Base-by-base conservation (phyloP, 2,888 invertebrate species). In the Drosophila melanocephala region DNA sequence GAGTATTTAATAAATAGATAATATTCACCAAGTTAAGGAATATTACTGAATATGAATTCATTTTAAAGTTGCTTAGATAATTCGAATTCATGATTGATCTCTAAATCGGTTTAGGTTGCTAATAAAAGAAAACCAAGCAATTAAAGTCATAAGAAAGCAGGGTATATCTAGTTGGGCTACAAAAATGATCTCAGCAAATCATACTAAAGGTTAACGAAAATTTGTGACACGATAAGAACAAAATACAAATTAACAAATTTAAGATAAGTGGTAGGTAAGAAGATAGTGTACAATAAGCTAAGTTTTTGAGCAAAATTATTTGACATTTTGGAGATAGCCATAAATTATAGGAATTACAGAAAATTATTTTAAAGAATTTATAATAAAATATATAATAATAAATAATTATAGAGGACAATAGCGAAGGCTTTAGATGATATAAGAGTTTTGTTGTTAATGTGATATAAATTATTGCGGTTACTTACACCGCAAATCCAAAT, bases 401-500 rank as follows among this genome's bases (percentile, higher is more conserved):
- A 22, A 22, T 22, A 22, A 22, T 44, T 22, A 22, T 14, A 4
- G 44, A 44, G 6, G 0, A 44, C 22, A 22, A 44, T 4, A 5
- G 42, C 10, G 0, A 42, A 5, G 42, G 42, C n/a, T 5, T 42
- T 9, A 0, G 0, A 4, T 12, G 5, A 42, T n/a, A 5, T 0
- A 10, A n/a, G 2, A 12, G 12, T 44, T 44, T 44, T 12, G 1
- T 37, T 37, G 35, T 37, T 42, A 42, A n/a, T 42, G 5, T 10
- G 10, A n/a, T n/a, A 42, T 26, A 47, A 16, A 47, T 9, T 14
- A 9, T 14, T 14, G 19, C 9, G 9, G 19, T 19, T 39, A 19
- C 2, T 19, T n/a, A 16, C 33, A 33, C 35, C 5, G 2, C 5
- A 10, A n/a, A 42, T n/a, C n/a, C 10, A n/a, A 1, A n/a, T 42